phyloP scores from a whole-genome alignment of 1,140 invertebrate genomes.

The Drosophila pseudoobscura region DNA sequence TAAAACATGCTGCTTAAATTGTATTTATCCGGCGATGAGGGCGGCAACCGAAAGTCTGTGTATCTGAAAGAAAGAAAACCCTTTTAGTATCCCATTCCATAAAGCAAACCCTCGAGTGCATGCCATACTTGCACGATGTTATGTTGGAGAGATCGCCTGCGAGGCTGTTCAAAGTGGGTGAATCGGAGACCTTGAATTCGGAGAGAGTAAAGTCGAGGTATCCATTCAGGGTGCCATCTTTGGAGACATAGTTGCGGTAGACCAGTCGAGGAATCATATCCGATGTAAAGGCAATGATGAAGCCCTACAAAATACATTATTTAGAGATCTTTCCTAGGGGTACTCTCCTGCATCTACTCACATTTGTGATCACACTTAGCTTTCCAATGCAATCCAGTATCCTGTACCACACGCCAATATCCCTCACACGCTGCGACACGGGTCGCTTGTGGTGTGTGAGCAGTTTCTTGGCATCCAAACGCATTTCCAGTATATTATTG shows the following conservation, averaged over 20 bases:
- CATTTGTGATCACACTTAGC: slow-evolving; percentile 96
- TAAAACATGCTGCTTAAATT: slow-evolving; percentile 92
- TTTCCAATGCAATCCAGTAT: slow-evolving; percentile 95
- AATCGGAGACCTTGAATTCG: slow-evolving; percentile 90
- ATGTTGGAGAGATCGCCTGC: slow-evolving; percentile 60
- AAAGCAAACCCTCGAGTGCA: neutral
- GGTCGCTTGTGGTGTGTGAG: slow-evolving; percentile 92
- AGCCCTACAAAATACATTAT: slow-evolving; percentile 87
- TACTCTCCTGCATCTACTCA: slow-evolving; percentile 84
- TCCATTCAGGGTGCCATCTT: slow-evolving; percentile 87
- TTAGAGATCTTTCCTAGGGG: neutral
- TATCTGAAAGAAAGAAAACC: slow-evolving; percentile 37
- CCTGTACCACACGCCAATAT: slow-evolving; percentile 96
- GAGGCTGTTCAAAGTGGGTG: slow-evolving; percentile 84
- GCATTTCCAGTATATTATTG: slow-evolving; percentile 95
- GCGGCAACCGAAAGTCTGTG: slow-evolving; percentile 92
- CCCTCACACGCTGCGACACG: slow-evolving; percentile 91
- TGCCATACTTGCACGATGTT: slow-evolving; percentile 82
- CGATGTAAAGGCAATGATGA: slow-evolving; percentile 99
- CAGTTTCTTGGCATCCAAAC: slow-evolving; percentile 94
- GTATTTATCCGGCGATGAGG: slow-evolving; percentile 87
- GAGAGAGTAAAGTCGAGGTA: slow-evolving; percentile 94
- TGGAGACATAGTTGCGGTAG: slow-evolving; percentile 87
- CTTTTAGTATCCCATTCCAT: neutral
- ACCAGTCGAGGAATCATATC: slow-evolving; percentile 97